phyloP scores from a whole-genome alignment of 2,113 vertebrate genomes.

The Podilymbus podiceps region DNA sequence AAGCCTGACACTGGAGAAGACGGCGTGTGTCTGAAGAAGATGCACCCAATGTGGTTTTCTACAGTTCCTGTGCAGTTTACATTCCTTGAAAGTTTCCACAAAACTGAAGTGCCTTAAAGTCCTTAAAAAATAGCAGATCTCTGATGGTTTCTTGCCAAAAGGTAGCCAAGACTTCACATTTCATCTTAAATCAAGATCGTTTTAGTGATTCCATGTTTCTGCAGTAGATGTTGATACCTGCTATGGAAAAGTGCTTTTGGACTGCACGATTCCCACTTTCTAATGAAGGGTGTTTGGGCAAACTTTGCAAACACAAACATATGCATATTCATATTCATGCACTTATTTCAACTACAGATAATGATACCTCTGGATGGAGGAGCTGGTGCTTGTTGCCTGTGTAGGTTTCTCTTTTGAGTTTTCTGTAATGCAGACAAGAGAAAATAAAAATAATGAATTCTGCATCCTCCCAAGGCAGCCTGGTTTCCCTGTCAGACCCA shows the following conservation, averaged over 20 bases:
- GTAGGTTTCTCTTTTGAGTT: not conserved
- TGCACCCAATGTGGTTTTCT: not conserved
- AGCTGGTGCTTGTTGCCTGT: not conserved
- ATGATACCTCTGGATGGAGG: not conserved
- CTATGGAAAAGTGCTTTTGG: not conserved
- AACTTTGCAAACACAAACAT: not conserved
- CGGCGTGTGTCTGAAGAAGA: not conserved
- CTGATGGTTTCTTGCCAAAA: not conserved
- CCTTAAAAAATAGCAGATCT: not conserved
- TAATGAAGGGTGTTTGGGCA: not conserved
- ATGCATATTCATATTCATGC: not conserved
- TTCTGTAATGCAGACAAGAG: accelerated
- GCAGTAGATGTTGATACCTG: not conserved
- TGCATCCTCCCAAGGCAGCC: not conserved
- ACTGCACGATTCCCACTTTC: not conserved
- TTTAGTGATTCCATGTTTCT: not conserved
- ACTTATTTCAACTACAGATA: not conserved
- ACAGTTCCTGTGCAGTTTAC: not conserved
- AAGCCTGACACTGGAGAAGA: not conserved
- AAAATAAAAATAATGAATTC: not conserved
- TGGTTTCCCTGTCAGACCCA: not conserved
- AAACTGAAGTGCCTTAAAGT: not conserved
- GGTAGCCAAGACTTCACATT: not conserved
- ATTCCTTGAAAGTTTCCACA: not conserved
- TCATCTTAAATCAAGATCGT: not conserved